Evolutionary conservation across 2,113 vertebrate species (phyloP).

Genomic region (Dasyurus viverrinus): DNA sequence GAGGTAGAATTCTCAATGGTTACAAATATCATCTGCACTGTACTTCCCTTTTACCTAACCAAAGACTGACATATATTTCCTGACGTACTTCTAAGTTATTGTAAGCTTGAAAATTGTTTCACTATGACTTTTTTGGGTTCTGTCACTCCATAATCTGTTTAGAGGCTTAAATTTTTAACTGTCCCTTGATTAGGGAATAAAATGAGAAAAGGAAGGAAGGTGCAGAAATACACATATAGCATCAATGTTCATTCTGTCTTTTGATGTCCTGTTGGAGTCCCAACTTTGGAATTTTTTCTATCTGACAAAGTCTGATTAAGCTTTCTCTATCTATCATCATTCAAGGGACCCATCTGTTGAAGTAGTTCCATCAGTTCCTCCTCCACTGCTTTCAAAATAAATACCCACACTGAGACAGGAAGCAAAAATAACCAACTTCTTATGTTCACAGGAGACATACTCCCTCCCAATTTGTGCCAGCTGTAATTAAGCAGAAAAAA

Average conservation of each 20-base stretch:
- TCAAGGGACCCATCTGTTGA: background rate
- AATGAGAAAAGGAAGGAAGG: background rate
- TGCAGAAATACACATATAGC: background rate
- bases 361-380: background rate
- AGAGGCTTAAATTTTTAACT: background rate
- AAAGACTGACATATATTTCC: no score
- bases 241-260: background rate
- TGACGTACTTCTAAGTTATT: no score
- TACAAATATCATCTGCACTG: no score
- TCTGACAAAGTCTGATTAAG: background rate
- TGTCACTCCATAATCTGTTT: no score
- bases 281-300: background rate
- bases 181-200: background rate
- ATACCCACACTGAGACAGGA: background rate
- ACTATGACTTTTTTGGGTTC: no score
- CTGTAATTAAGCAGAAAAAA: background rate
- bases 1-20: no score
- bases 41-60: no score
- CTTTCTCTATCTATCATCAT: background rate
- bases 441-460: background rate
- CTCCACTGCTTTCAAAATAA: constrained; percentile 4
- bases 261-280: background rate
- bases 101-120: no score
- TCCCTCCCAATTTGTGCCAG: background rate
- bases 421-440: background rate